phyloP scores from a whole-genome alignment of 2,888 invertebrate genomes.

The Hyalella azteca region DNA sequence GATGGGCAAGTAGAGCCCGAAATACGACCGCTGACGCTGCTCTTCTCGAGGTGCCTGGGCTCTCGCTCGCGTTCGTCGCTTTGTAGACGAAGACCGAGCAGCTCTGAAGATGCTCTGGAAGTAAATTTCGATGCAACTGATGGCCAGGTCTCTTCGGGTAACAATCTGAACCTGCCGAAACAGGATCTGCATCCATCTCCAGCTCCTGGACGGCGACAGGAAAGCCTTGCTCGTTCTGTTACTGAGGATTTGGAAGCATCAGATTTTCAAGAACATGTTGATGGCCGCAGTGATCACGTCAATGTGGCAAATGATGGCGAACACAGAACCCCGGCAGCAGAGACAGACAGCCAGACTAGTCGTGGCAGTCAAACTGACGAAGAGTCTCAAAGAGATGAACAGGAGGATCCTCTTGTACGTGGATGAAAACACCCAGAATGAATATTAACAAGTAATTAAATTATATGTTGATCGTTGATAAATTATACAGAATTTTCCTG shows the following conservation, averaged over 20 bases:
- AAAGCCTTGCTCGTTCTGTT: too few species aligned
- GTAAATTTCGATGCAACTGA: slow-evolving; percentile 3
- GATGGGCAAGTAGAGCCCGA: not conserved
- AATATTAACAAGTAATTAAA: too few species aligned
- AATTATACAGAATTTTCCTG: too few species aligned
- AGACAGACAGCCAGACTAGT: not conserved
- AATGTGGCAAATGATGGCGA: not conserved
- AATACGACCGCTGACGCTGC: not conserved
- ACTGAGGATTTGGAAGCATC: too few species aligned
- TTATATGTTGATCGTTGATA: too few species aligned
- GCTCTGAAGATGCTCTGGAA: slow-evolving; percentile 1
- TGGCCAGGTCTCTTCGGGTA: not conserved
- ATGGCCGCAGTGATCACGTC: not conserved
- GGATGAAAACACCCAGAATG: too few species aligned
- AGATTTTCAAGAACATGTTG: too few species aligned
- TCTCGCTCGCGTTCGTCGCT: not conserved
- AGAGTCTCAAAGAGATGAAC: too few species aligned
- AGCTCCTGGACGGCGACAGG: too few species aligned
- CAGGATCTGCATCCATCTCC: too few species aligned
- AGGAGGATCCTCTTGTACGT: too few species aligned
- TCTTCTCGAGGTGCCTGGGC: not conserved
- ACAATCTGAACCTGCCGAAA: not conserved
- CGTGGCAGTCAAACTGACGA: not conserved
- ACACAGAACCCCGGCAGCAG: not conserved
- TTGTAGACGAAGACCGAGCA: not conserved